A percentile compares a stretch with the other conserved stretches of the same genome.
Conservation (phyloP, 2,797 vertebrate species). For the Gallirallus australis region DNA sequence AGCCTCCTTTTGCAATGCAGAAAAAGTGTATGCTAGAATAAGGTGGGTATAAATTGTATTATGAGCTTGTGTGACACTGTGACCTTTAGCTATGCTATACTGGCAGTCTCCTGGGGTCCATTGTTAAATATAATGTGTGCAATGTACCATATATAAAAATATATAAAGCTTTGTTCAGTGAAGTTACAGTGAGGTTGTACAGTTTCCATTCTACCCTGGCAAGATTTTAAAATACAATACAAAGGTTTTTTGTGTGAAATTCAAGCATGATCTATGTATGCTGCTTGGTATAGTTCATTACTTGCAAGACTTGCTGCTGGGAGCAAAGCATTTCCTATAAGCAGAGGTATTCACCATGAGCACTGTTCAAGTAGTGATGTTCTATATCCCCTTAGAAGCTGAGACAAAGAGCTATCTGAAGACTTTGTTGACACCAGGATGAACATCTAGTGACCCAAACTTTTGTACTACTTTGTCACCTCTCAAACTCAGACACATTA, state of each 20-base stretch:
- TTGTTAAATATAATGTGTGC: not conserved
- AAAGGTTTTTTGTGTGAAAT: not conserved
- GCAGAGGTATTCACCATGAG: accelerated
- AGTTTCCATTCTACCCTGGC: not conserved
- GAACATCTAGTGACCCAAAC: too few relatives aligned
- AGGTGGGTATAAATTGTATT: not conserved
- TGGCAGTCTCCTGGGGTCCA: not conserved
- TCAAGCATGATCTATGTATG: not conserved
- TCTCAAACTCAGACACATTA: not conserved
- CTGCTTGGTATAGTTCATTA: not conserved
- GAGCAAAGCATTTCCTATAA: not conserved
- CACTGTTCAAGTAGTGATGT: not conserved
- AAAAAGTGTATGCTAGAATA: not conserved
- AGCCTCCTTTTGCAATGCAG: not conserved
- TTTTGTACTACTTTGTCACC: not conserved
- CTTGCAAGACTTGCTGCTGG: not conserved
- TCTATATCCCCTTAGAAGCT: not conserved
- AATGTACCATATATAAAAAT: not conserved
- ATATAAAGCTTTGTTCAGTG: not conserved
- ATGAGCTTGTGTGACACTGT: not conserved
- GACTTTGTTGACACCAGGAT: not conserved
- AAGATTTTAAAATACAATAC: not conserved
- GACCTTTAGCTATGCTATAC: not conserved
- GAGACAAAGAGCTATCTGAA: not conserved
- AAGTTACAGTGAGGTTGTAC: not conserved